phyloP scores from a whole-genome alignment of 2,888 invertebrate genomes.

The Silvanus unidentatus region DNA sequence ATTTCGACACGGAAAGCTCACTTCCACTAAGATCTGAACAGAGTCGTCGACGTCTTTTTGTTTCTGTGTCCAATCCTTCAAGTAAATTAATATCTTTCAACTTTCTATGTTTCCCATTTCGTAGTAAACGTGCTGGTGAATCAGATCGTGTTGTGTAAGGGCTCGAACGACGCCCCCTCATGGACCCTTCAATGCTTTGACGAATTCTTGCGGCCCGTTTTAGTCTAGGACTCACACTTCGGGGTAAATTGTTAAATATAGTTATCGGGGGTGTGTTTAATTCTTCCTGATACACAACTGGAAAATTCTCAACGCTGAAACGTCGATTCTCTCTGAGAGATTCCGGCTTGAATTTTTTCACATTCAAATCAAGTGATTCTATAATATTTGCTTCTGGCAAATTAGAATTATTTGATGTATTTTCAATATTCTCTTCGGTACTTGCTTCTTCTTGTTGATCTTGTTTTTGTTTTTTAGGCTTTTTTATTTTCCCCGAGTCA shows the following conservation, averaged over 20 bases:
- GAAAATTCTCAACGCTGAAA: constrained; percentile 44
- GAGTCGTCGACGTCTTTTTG: constrained; percentile 49
- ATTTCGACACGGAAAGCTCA: constrained; percentile 57
- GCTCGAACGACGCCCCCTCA: constrained; percentile 36
- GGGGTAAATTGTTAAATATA: constrained; percentile 33
- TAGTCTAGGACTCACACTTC: constrained; percentile 37
- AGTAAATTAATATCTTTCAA: constrained; percentile 52
- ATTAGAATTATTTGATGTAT: constrained; percentile 36
- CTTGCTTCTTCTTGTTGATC: constrained; percentile 27
- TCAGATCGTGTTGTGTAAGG: constrained; percentile 60
- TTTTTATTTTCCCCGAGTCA: constrained; percentile 30
- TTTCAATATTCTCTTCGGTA: constrained; percentile 37
- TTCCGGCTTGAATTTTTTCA: constrained; percentile 31
- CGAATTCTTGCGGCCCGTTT: constrained; percentile 32
- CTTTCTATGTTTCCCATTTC: constrained; percentile 63
- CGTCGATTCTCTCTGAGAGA: constrained; percentile 32
- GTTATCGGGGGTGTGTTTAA: constrained; percentile 14
- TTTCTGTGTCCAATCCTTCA: constrained; percentile 53
- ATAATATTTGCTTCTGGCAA: constrained; percentile 40
- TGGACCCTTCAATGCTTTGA: constrained; percentile 31
- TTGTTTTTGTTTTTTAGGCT: constrained; percentile 22
- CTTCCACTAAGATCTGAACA: constrained; percentile 56
- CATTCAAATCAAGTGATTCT: constrained; percentile 44
- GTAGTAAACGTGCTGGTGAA: constrained; percentile 53
- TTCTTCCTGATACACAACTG: constrained; percentile 29